Percentiles rank a stretch among this genome's conserved stretches.
These are phyloP conservation scores for Aptenodytes forsteri DNA, from an alignment of 2,113 vertebrate genomes.

Conservation along the genomic window DNA sequence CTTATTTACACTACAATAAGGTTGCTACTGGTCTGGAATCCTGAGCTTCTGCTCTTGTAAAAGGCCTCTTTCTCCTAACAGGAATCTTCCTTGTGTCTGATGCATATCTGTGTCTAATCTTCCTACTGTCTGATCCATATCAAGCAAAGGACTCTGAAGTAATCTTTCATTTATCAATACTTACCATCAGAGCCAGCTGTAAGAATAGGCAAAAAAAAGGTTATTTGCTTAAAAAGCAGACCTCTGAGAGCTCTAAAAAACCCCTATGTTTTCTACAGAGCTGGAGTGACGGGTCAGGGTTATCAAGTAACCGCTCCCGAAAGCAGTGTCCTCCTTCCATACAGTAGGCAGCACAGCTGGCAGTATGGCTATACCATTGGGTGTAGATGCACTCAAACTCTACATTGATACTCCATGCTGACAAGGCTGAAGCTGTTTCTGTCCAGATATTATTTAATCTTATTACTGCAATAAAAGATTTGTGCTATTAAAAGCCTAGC, in stretches of 20 bases:
- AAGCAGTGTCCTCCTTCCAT: background rate
- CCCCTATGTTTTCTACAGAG: background rate
- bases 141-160: background rate
- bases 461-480: background rate
- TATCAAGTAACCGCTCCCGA: background rate
- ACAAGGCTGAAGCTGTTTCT: background rate
- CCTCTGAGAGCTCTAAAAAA: background rate
- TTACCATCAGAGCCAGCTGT: background rate
- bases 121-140: background rate
- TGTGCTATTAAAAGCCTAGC: background rate
- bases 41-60: background rate
- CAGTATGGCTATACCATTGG: accelerated
- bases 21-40: background rate
- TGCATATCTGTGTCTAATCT: background rate
- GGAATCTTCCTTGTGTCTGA: background rate
- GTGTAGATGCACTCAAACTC: background rate
- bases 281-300: background rate
- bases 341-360: background rate
- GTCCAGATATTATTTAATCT: background rate
- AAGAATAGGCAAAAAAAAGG: background rate
- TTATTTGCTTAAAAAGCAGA: background rate
- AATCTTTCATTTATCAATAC: background rate
- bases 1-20: background rate
- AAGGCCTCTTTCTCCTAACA: background rate
- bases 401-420: background rate